Evolutionary conservation across 1,140 invertebrate genomes (phyloP), one percentile per base, ranked within the genome.

Genomic region (Drosophila pruinosa): DNA sequence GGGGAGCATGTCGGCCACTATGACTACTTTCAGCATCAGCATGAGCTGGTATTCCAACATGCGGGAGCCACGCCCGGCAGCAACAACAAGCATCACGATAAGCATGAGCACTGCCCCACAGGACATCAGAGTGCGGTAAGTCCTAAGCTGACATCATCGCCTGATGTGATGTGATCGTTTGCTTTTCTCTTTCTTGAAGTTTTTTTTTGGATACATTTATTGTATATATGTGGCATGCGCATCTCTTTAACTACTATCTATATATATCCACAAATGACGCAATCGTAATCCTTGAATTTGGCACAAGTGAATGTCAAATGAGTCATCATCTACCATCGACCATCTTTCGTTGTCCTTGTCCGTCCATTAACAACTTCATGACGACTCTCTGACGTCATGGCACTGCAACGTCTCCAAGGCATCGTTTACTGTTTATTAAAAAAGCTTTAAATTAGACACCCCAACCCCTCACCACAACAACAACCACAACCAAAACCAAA

Each of bases 101-200:
- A 90, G 58, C 89, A 90, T 53, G 89, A 90, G 64, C 89, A 90
- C 7, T 90, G 88, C 65, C 88, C 88, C 52, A 89, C 78, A 75
- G 89, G 85, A 78, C 89, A 90, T 47, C 89, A 90, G 57, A 89
- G 89, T 39, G 59, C 89, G 76, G 89, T 90, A 64, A 90, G 80
- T 76, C 10, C 22, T 28, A 26, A 41, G 54, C 61, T 77, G 80
- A 85, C 76, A 80, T 79, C 80, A 83, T 76, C 19, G 21, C 3
- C 52, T 26, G 21, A 8, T 21, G 22, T 34, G 17, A 21, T 41
- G 8, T 15, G 38, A 59, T 10, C 19, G 52, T 22, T 52, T 48
- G 10, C 19, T n/a, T n/a, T 21, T 56, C 43, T 53, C 28, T 31
- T 10, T 58, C 2, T 17, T 10, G 6, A 8, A 10, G 4, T n/a